A percentile compares a stretch with the other conserved stretches of the same genome.
These are phyloP conservation scores for Hoplostethus atlanticus DNA, from an alignment of 2,797 vertebrate species.

Conservation along the genomic window DNA sequence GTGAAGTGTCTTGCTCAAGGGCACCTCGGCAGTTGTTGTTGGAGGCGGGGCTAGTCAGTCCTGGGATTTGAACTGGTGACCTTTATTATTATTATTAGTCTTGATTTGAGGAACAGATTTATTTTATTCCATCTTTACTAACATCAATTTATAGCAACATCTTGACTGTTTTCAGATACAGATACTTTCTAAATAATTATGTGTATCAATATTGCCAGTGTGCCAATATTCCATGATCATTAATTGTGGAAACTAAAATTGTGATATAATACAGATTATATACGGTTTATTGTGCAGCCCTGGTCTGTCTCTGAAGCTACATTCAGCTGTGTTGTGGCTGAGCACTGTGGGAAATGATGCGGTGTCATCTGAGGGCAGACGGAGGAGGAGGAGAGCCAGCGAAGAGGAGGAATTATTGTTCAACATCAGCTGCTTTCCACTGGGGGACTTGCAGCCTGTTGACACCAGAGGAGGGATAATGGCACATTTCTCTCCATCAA, in stretches of 20 bases:
- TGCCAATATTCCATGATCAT: background rate
- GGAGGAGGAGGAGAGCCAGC: slow-evolving; percentile 42
- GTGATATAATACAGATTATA: slow-evolving; percentile 10
- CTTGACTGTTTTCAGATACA: background rate
- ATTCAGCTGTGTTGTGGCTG: slow-evolving; percentile 43
- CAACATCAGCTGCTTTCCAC: slow-evolving; percentile 62
- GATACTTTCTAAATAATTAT: background rate
- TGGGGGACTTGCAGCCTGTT: slow-evolving; percentile 52
- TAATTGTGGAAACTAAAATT: background rate
- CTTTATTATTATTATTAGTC: background rate
- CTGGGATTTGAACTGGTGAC: background rate
- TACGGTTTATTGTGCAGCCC: slow-evolving; percentile 17
- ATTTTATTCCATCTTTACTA: too few relatives aligned
- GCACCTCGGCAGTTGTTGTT: too few relatives aligned
- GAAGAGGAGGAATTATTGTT: slow-evolving; percentile 69
- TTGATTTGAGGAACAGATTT: too few relatives aligned
- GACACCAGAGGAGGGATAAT: slow-evolving; percentile 64
- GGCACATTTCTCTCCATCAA: slow-evolving; percentile 58
- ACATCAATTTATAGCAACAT: background rate
- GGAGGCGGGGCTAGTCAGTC: too few relatives aligned
- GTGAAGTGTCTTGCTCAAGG: too few relatives aligned
- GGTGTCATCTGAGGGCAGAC: slow-evolving; percentile 65
- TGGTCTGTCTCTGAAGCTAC: slow-evolving; percentile 27
- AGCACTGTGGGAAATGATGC: slow-evolving; percentile 41
- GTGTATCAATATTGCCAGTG: background rate